phyloP scores from a whole-genome alignment of 2,797 vertebrate species.

The Chiroxiphia lanceolata region DNA sequence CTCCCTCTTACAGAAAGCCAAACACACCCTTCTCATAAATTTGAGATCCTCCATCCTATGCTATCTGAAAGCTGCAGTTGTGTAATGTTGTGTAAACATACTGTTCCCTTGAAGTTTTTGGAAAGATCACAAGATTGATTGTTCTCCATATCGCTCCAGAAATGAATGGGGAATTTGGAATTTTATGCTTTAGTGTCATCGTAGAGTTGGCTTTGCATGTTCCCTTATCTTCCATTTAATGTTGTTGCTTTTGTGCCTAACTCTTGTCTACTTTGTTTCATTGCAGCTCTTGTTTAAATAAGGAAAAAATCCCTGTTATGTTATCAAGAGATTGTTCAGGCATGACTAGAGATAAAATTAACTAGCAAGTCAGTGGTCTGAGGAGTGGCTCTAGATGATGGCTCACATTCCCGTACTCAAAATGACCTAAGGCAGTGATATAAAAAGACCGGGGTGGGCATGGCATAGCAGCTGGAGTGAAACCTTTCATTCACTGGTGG shows the following conservation, averaged over 20 bases:
- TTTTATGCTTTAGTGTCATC: background rate
- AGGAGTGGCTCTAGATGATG: background rate
- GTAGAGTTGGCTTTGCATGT: background rate
- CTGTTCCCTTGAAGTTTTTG: background rate
- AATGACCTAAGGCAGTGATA: background rate
- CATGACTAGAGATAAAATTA: constrained; percentile 41
- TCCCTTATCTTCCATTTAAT: background rate
- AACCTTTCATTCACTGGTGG: background rate
- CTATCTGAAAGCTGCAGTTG: background rate
- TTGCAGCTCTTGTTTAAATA: background rate
- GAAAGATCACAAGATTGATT: background rate
- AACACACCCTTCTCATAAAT: background rate
- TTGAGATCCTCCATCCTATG: background rate
- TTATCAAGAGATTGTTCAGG: constrained; percentile 24
- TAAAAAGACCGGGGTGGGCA: background rate
- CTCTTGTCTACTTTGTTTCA: background rate
- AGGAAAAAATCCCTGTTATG: background rate
- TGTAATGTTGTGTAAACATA: background rate
- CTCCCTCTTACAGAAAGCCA: background rate
- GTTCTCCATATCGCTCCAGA: background rate
- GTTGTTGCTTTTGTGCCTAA: background rate
- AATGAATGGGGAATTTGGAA: background rate
- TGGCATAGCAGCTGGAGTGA: background rate
- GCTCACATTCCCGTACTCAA: background rate
- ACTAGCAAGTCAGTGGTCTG: background rate